Evolutionary conservation across 2,797 vertebrate genomes (phyloP).

Genomic region (Chaenodraco wilsoni): DNA sequence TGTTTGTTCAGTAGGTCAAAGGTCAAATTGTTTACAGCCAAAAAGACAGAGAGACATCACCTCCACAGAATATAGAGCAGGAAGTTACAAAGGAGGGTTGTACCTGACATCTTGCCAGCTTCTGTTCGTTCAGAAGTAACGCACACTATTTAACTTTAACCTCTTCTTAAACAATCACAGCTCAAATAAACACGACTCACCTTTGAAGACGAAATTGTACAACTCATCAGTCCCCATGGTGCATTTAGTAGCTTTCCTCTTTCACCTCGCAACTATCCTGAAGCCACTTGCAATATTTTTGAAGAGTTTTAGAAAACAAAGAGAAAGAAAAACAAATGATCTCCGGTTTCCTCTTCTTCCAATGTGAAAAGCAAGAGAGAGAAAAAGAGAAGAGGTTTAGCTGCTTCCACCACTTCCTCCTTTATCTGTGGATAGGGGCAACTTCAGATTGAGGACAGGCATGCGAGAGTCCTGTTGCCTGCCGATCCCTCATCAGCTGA

Average conservation of each 20-base stretch:
- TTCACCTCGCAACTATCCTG: constrained; percentile 42
- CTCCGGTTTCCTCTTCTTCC: constrained; percentile 31
- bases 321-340: constrained; percentile 21
- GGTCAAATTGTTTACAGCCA: constrained; percentile 41
- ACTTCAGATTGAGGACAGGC: constrained; percentile 36
- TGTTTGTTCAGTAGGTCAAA: constrained; percentile 43
- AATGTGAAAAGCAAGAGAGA: constrained; percentile 39
- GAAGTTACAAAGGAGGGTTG: neutral
- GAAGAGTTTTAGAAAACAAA: neutral
- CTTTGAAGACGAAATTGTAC: constrained; percentile 89
- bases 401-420: constrained; percentile 44
- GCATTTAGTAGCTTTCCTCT: constrained; percentile 32
- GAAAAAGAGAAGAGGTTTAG: constrained; percentile 48
- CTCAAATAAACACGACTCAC: constrained; percentile 69
- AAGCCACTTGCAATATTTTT: constrained; percentile 49
- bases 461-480: constrained; percentile 39
- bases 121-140: neutral
- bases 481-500: constrained; percentile 72
- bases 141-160: neutral
- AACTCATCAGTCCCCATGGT: constrained; percentile 82
- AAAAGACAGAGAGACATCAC: constrained; percentile 28
- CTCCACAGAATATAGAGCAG: constrained; percentile 43
- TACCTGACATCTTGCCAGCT: neutral
- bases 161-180: constrained; percentile 25
- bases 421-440: constrained; percentile 39